phyloP scores from a whole-genome alignment of 2,797 vertebrate species.

The Epinephelus coioides region DNA sequence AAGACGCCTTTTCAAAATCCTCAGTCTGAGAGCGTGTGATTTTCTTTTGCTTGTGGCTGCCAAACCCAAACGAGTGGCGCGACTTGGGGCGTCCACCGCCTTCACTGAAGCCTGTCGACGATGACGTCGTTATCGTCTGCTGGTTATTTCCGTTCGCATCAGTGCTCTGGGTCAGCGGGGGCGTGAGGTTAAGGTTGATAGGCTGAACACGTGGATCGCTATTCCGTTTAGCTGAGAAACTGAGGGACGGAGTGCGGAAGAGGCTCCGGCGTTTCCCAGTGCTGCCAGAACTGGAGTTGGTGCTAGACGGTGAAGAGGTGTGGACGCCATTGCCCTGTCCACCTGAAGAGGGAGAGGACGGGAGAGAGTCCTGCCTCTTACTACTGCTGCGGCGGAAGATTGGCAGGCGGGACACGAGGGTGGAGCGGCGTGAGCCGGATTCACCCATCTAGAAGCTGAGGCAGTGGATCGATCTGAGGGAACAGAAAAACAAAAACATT shows the following conservation, averaged over 20 bases:
- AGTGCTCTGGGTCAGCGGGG: conserved; percentile 69
- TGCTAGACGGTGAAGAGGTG: conserved; percentile 97
- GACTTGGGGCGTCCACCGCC: conserved; percentile 88
- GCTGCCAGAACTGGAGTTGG: conserved; percentile 97
- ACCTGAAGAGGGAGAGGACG: conserved; percentile 95
- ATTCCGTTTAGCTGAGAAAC: conserved; percentile 92
- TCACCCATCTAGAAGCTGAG: conserved; percentile 90
- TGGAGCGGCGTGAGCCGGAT: conserved; percentile 92
- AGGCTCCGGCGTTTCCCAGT: conserved; percentile 95
- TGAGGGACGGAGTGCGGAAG: conserved; percentile 95
- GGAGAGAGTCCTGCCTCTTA: conserved; percentile 94
- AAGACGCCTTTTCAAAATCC: conserved; percentile 91
- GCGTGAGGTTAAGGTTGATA: conserved; percentile 81
- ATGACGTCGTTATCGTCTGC: conserved; percentile 76
- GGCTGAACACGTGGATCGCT: conserved; percentile 86
- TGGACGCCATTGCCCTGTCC: conserved; percentile 91
- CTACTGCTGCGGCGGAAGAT: conserved; percentile 95
- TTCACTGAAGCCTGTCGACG: conserved; percentile 84
- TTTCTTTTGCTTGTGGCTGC: conserved; percentile 92
- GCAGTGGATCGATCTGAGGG: conserved; percentile 49
- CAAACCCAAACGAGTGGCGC: conserved; percentile 92
- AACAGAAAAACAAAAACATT: conserved; percentile 20
- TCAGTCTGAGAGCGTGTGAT: conserved; percentile 95
- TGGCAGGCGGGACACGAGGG: conserved; percentile 96
- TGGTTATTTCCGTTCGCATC: conserved; percentile 81